Evolutionary conservation across 1,140 invertebrate genomes (phyloP), one percentile per base, ranked within the genome.

Genomic region (Pseudomyrmex gracilis): DNA sequence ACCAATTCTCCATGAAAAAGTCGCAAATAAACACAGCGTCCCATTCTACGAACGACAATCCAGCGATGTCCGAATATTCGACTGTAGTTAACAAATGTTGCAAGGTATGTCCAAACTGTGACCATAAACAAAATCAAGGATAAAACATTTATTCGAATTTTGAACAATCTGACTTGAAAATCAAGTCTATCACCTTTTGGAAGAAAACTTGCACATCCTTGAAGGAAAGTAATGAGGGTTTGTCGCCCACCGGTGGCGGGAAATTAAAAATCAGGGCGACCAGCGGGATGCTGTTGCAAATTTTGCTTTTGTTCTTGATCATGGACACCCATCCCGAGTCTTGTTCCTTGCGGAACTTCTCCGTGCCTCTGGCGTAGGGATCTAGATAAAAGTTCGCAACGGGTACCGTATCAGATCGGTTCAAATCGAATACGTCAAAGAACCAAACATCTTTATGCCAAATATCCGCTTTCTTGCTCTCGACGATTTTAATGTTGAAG

Each of bases 401-500:
- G 1, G 97, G 97, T 51, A 94, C 94, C 17, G 95, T 94, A 83
- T 93, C 95, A 22, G 93, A 94, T 84, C 92, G 92, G 55, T 96
- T 95, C n/a, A 95, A 92, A 90, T 98, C 97, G 88, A 96, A 97
- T 7, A 99, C 94, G 88, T 98, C 96, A 92, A 96, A 99, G 90
- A 96, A 98, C 88, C 96, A 95, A 0, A 99, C 98, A 92, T 98
- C 97, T 82, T 96, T 96, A 92, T 98, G 97, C 98, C 98, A 99
- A 1, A 96, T 95, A 58, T 96, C 95, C 2, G 94, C 90, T 60
- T 92, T 93, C 8, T 95, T 93, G 60, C 95, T 93, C 90, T 98
- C 96, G 70, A 97, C 95, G 71, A 99, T 97, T 86, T 96, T 95
- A n/a, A 99, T 96, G 68, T 96, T 96, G 92, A 99, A 99, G 5